Base-by-base conservation (phyloP, 2,113 vertebrate species). In the Excalfactoria chinensis region DNA sequence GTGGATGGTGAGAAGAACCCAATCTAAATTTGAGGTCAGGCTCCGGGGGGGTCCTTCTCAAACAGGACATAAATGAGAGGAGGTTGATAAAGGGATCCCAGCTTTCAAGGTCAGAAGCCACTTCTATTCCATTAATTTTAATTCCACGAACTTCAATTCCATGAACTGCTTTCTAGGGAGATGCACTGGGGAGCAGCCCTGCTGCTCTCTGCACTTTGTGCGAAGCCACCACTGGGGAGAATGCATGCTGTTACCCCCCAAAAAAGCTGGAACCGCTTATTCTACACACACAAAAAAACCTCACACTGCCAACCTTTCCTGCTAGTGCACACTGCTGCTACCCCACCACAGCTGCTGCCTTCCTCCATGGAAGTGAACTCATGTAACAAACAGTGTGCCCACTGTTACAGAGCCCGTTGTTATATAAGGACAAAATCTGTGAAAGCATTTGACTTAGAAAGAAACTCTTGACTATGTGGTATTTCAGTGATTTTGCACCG, bases 261-360 rank as follows among this genome's bases (percentile, higher is more conserved):
- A 0, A 7, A 23, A 8, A 10, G 69, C 89, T 35, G 63, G 3
- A 8, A 3, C 2, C 22, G 37, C 59, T 49, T 6, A 10, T 26
- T 1, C 32, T 67, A 70, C 3, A 0, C 2, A 1, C 12, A 0
- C 4, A 0, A 11, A 17, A 19, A 0, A 46, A 21, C 9, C 20
- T 13, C 25, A 0, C 1, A 6, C 66, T 32, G 62, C 37, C 67
- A 22, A 35, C 67, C 76, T 58, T 4, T 2, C 23, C 28, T n/a
- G 11, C 1, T 28, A 25, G 2, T 2, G n/a, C 44, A 2, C 26
- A 0, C 15, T 1, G 9, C 18, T 19, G 37, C 44, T 72, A 0
- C 58, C 34, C 2, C 53, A 6, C 48, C 67, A 16, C 32, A 3
- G 7, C 62, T 6, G 35, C 48, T 49, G 48, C 23, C 22, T 25